phyloP scores from a whole-genome alignment of 2,113 vertebrate species.

The Anoplopoma fimbria region DNA sequence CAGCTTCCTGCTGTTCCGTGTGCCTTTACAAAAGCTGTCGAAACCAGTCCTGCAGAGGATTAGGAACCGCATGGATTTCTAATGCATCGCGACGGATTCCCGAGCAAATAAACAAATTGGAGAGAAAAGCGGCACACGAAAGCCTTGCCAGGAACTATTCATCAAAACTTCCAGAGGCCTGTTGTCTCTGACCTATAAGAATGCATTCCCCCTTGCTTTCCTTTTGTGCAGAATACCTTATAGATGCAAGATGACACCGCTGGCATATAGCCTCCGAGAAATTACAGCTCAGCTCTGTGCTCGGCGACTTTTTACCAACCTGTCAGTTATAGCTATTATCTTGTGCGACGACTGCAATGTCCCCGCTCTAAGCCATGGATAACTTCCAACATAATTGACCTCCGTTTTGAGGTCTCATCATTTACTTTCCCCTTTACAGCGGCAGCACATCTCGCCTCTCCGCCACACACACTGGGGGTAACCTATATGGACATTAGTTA shows the following conservation, averaged over 20 bases:
- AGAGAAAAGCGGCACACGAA: constrained; percentile 49
- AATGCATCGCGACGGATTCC: constrained; percentile 58
- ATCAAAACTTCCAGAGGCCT: constrained; percentile 49
- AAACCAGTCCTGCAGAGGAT: constrained; percentile 46
- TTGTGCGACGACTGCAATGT: constrained; percentile 52
- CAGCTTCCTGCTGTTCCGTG: constrained; percentile 14
- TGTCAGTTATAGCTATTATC: constrained; percentile 70
- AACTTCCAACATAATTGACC: constrained; percentile 75
- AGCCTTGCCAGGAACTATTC: constrained; percentile 66
- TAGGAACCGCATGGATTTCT: constrained; percentile 55
- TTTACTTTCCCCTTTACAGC: constrained; percentile 50
- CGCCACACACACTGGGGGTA: constrained; percentile 3
- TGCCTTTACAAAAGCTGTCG: constrained; percentile 56
- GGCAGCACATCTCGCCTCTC: constrained; percentile 45
- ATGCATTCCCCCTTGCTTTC: not conserved
- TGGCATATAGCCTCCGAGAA: constrained; percentile 60
- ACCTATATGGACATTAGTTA: constrained; percentile 65
- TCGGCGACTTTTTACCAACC: constrained; percentile 63
- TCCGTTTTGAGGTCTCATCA: constrained; percentile 65
- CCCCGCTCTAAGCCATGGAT: constrained; percentile 58
- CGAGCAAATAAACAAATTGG: constrained; percentile 66
- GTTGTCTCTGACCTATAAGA: constrained; percentile 66
- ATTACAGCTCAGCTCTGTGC: constrained; percentile 57
- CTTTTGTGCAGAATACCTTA: constrained; percentile 38
- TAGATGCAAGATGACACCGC: constrained; percentile 64